Base-by-base conservation (phyloP, 2,113 vertebrate genomes). In the Coreoperca whiteheadi region DNA sequence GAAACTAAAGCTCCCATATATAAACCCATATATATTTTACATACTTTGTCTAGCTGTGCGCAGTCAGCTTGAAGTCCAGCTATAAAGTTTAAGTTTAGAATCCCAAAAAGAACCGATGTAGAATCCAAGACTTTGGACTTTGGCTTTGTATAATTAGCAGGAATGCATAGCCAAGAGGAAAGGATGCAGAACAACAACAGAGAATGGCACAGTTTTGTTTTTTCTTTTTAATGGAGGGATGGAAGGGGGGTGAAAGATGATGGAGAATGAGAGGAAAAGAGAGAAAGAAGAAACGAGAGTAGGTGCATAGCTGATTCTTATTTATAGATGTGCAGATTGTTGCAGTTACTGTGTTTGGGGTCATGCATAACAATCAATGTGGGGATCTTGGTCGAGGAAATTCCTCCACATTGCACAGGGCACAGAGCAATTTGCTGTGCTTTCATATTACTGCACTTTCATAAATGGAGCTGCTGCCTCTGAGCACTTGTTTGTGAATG, bases 41-140 rank as follows among this genome's bases (percentile, higher is more conserved):
- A 30, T 34, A 48, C 43, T 69, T 28, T 72, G 66, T 53, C 66
- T 75, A 69, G 57, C 21, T 48, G 28, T 60, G 41, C 14, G 20
- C 18, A 28, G 20, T 64, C 76, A 56, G 57, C 51, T 48, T n/a
- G 9, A 80, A 61, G 3, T 70, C 21, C 30, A 67, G 37, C 77
- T 77, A 65, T 82, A 71, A 87, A 70, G 34, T 89, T 80, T 75
- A 71, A 77, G 56, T 88, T 89, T 90, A 87, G 83, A 81, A 78
- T 79, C 57, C 54, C 65, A 39, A 74, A 83, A 79, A 79, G 61
- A 87, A 61, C 34, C 11, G 2, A 51, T 30, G 34, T 3, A 11
- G 3, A 63, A 37, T 81, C 74, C 68, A 82, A 84, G 75, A 60
- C 23, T 9, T 67, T 46, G 43, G 50, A 76, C 23, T 25, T 25